These are phyloP conservation scores for Notamacropus eugenii DNA, from an alignment of 2,797 vertebrate genomes.

Conservation along the genomic window DNA sequence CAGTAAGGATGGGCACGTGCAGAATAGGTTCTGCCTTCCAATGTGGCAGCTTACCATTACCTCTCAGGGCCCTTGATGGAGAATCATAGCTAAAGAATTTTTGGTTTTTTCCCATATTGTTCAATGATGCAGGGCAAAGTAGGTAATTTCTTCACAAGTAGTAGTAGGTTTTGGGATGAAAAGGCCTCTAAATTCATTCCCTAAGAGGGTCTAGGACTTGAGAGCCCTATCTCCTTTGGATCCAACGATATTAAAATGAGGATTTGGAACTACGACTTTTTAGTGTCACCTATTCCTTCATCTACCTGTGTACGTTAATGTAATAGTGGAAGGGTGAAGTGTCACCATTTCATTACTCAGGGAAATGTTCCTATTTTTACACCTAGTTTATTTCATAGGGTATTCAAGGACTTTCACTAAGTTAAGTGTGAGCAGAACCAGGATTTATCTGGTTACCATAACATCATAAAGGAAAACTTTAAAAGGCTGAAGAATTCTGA, in stretches of 20 bases:
- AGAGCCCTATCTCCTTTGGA: background rate
- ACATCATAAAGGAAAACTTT: background rate
- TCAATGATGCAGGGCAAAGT: background rate
- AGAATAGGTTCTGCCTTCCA: background rate
- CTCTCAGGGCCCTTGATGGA: background rate
- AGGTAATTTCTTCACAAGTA: background rate
- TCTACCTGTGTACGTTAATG: background rate
- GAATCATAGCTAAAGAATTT: background rate
- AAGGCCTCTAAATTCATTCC: background rate
- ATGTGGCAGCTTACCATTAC: background rate
- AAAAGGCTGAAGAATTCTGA: background rate
- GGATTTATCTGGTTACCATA: background rate
- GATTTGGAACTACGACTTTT: background rate
- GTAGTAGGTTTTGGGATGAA: background rate
- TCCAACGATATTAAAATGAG: background rate
- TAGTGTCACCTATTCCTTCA: background rate
- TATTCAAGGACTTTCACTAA: background rate
- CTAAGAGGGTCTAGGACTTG: fast-evolving
- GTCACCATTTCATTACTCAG: background rate
- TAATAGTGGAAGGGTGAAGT: background rate
- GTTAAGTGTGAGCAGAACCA: background rate
- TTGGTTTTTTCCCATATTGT: background rate
- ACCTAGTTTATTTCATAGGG: background rate
- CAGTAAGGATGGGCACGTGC: background rate
- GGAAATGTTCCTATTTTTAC: background rate